Base-by-base conservation (phyloP, 92 coral and sea anemone genomes). In the Phenganax subtilis region DNA sequence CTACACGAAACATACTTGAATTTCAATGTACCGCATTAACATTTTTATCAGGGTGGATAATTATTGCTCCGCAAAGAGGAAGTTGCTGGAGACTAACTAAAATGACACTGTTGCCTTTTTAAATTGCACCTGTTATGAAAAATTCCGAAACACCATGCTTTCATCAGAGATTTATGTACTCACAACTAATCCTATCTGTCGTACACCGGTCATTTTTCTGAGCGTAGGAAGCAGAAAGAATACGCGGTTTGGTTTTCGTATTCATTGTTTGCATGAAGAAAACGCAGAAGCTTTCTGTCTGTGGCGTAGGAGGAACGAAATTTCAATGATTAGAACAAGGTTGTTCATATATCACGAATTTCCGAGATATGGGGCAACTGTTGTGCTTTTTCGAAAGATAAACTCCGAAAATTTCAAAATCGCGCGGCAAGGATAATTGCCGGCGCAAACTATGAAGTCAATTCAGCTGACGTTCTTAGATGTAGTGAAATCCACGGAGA, bases 161-260 rank as follows among this genome's bases (percentile, higher is more conserved):
- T 30, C 73, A 15, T 20, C 20, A 20, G 70, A 68, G 73, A 28
- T 27, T 30, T 68, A 20, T 29, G 73, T 10, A 20, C 10, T 68
- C 31, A 68, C 53, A 68, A 14, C 73, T 30, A 30, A 68, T 27
- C 73, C 73, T 28, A 7, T 28, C 70, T 37, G 6, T n/a, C 17
- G 70, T 20, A 51, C 30, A 20, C 31, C n/a, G 47, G 53, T 68
- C 73, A n/a, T 64, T 25, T 25, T 64, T 7, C 70, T n/a, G 0
- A 20, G 70, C 37, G 70, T 64, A 64, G 70, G 70, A 25, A 64
- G 70, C 37, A 10, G 29, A 64, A 59, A 64, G 70, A 64, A 64
- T 17, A 37, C 31, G 37, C 27, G 17, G 17, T 8, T 10, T 64
- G 44, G 9, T 30, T 17, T 64, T 64, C 29, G 37, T 17, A 20